Conservation (phyloP, 2,113 vertebrate genomes). For the Rhegmatorhina hoffmannsi region DNA sequence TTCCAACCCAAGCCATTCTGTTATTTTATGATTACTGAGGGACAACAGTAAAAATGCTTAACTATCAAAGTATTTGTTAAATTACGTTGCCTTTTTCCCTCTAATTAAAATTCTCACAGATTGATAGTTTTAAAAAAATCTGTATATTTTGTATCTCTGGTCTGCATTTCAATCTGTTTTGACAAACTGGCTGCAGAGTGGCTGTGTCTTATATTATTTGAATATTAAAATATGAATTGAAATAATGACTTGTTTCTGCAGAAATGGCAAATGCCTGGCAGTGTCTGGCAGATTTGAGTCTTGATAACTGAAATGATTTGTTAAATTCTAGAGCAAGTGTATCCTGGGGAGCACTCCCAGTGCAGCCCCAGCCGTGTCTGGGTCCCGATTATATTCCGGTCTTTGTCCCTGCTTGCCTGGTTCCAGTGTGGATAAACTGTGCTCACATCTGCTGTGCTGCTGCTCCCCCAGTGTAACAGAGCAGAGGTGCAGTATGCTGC, state of each 20-base stretch:
- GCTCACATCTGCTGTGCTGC: not conserved
- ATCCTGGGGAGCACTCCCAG: not conserved
- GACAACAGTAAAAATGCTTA: not conserved
- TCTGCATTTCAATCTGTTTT: not conserved
- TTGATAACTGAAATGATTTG: not conserved
- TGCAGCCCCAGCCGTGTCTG: not conserved
- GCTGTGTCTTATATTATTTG: not conserved
- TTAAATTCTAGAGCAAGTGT: not conserved
- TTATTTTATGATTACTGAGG: not conserved
- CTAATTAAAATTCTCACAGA: not conserved
- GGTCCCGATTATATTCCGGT: not conserved
- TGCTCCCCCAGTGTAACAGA: not conserved
- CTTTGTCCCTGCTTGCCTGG: conserved; percentile 15
- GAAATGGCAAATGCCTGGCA: conserved; percentile 5
- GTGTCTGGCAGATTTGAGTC: not conserved
- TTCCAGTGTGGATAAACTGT: not conserved
- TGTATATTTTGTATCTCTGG: not conserved
- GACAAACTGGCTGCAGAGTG: not conserved
- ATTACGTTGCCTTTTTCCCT: not conserved
- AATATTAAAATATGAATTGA: not conserved
- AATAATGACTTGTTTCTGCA: not conserved
- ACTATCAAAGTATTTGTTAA: not conserved
- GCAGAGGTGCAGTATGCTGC: not conserved
- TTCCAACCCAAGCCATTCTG: not conserved
- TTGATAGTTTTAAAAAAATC: not conserved